A percentile compares a stretch with the other conserved stretches of the same genome.
Evolutionary conservation across 2,888 invertebrate species (phyloP).

Genomic region (Piscicola geometra): DNA sequence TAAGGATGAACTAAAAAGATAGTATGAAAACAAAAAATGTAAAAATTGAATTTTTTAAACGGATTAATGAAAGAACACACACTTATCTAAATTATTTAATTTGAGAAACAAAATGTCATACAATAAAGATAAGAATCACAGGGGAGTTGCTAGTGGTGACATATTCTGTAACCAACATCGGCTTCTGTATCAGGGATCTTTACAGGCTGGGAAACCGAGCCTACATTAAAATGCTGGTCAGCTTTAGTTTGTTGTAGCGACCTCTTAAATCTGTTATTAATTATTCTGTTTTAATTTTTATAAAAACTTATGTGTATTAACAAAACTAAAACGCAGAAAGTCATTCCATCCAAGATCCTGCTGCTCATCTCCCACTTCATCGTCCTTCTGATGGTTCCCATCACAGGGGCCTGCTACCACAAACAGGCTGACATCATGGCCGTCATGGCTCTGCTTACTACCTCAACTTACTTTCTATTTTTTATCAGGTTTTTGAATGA

Average conservation of each 20-base stretch:
- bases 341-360: slow-evolving; percentile 84
- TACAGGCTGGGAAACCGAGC: not conserved
- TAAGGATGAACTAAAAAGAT: no score
- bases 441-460: slow-evolving; percentile 87
- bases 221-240: not conserved
- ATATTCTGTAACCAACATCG: not conserved
- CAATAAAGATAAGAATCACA: not conserved
- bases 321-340: slow-evolving; percentile 68
- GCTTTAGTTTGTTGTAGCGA: no score
- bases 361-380: slow-evolving; percentile 87
- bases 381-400: slow-evolving; percentile 76
- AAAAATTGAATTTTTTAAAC: no score
- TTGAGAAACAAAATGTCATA: no score
- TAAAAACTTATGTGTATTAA: slow-evolving; percentile 9
- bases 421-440: slow-evolving; percentile 85
- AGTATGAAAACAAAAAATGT: no score
- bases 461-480: slow-evolving; percentile 92
- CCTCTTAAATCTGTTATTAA: no score
- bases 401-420: slow-evolving; percentile 77
- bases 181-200: not conserved
- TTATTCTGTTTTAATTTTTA: not conserved
- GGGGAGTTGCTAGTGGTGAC: slow-evolving; percentile 10
- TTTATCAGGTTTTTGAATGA: slow-evolving; percentile 75
- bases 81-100: no score
- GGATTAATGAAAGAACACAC: no score